Conservation (phyloP, 2,113 vertebrate species). For the Plecotus auritus region DNA sequence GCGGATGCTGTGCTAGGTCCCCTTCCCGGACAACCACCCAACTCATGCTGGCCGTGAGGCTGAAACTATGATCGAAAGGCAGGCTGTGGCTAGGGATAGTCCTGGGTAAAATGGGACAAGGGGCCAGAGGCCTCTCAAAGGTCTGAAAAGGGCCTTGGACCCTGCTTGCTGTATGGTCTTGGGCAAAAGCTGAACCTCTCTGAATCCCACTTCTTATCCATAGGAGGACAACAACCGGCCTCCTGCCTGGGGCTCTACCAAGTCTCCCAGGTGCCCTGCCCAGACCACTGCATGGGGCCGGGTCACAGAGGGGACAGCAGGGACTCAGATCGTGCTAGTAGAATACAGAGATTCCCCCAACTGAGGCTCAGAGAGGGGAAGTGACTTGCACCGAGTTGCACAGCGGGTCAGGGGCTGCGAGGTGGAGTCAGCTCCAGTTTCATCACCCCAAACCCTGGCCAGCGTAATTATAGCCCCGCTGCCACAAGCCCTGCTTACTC, state of each 20-base stretch:
- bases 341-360: background rate
- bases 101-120: background rate
- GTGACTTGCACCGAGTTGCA: background rate
- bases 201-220: background rate
- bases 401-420: slow-evolving; percentile 7
- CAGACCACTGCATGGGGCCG: background rate
- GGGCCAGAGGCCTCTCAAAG: background rate
- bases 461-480: slow-evolving; percentile 66
- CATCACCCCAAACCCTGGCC: slow-evolving; percentile 51
- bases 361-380: slow-evolving; percentile 15
- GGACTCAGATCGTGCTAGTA: background rate
- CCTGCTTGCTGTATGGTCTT: background rate
- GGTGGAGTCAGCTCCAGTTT: slow-evolving; percentile 50
- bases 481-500: slow-evolving; percentile 66
- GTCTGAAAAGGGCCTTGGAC: background rate
- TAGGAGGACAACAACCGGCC: fast-evolving
- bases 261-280: background rate
- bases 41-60: background rate
- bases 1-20: background rate
- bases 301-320: background rate
- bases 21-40: background rate
- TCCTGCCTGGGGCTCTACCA: background rate
- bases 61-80: background rate
- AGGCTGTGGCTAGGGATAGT: background rate
- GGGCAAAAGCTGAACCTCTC: background rate